A percentile compares a stretch with the other conserved stretches of the same genome.
phyloP scores from a whole-genome alignment of 2,888 invertebrate genomes.

The Phania funesta region DNA sequence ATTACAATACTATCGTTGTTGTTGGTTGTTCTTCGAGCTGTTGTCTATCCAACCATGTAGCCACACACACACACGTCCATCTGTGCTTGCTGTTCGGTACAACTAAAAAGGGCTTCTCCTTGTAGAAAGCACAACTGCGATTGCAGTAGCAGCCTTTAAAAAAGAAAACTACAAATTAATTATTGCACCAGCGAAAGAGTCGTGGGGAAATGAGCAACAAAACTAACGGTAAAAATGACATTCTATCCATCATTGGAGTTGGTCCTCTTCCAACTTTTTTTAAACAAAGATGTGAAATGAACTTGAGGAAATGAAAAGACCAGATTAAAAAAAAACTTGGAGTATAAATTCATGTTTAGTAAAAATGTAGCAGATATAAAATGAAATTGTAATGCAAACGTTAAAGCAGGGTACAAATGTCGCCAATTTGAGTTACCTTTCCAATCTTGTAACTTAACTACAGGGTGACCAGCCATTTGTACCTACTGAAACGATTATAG shows the following conservation, averaged over 20 bases:
- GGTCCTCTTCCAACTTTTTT: not conserved
- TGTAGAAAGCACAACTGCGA: conserved; percentile 21
- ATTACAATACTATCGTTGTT: not conserved
- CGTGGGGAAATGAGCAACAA: conserved; percentile 47
- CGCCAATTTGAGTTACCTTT: no score
- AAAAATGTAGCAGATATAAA: not conserved
- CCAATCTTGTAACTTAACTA: not conserved
- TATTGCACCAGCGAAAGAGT: conserved; percentile 36
- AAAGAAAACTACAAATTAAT: conserved; percentile 57
- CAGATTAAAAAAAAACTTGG: conserved; percentile 7
- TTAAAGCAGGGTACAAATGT: no score
- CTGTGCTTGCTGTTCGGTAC: not conserved
- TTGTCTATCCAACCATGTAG: conserved; percentile 4
- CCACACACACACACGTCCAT: not conserved
- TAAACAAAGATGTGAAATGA: not conserved
- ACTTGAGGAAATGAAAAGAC: conserved; percentile 15
- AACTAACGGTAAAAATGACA: conserved; percentile 53
- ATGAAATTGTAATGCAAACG: conserved; percentile 35
- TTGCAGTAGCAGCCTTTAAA: conserved; percentile 5
- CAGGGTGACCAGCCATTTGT: no score
- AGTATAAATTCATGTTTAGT: not conserved
- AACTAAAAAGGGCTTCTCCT: conserved; percentile 58
- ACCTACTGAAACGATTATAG: no score
- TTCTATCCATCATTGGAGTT: conserved; percentile 43
- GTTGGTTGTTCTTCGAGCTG: not conserved